Percentiles rank a stretch among this genome's conserved stretches.
Conservation (phyloP, 2,797 vertebrate species). For the Onychomys leucogaster region DNA sequence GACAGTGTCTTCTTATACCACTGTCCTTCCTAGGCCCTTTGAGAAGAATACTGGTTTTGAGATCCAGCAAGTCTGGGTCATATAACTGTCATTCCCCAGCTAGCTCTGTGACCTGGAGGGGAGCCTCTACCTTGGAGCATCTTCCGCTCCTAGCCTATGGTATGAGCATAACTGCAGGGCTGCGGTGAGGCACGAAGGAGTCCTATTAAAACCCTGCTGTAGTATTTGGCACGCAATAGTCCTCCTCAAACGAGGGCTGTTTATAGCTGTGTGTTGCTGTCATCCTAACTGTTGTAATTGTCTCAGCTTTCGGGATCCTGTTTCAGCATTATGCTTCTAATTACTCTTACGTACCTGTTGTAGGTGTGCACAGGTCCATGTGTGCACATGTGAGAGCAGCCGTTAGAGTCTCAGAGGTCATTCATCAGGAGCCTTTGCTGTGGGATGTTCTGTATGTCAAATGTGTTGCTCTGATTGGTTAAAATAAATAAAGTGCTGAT, state of each 20-base stretch:
- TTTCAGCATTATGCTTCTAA: not conserved
- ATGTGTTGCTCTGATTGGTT: no score
- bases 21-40: not conserved
- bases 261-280: not conserved
- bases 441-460: no score
- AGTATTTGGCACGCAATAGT: not conserved
- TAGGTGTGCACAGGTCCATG: not conserved
- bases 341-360: not conserved
- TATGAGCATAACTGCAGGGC: not conserved
- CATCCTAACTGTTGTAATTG: not conserved
- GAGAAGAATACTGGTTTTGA: slow-evolving; percentile 11
- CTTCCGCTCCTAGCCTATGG: not conserved
- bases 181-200: not conserved
- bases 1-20: not conserved
- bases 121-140: not conserved
- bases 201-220: not conserved
- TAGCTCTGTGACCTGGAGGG: not conserved
- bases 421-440: not conserved
- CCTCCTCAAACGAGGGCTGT: not conserved
- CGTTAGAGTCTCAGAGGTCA: not conserved
- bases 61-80: slow-evolving; percentile 11
- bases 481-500: no score
- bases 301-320: not conserved
- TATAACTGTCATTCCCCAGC: not conserved
- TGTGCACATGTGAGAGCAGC: not conserved